A percentile compares a stretch with the other conserved stretches of the same genome.
phyloP scores from a whole-genome alignment of 2,888 invertebrate species.

The Leucozona laternaria region DNA sequence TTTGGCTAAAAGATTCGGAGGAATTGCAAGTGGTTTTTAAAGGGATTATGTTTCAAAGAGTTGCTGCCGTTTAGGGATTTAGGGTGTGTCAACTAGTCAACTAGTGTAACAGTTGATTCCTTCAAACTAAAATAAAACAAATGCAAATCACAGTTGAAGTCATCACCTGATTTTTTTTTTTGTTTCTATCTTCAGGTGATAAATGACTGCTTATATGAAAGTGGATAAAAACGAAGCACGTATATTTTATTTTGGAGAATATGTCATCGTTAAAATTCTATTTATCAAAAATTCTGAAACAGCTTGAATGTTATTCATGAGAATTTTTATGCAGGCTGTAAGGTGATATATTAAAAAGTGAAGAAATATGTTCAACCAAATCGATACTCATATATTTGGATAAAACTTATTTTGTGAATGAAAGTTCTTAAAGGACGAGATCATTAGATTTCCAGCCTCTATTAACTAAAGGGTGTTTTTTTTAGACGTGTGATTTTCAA shows the following conservation, averaged over 20 bases:
- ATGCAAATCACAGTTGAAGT: constrained; percentile 48
- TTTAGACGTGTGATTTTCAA: no score
- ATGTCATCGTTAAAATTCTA: constrained; percentile 72
- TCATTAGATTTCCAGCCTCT: no score
- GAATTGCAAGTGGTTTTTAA: constrained; percentile 44
- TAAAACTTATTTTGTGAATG: no score
- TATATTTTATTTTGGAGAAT: constrained; percentile 25
- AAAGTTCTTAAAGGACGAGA: no score
- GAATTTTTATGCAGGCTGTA: neutral
- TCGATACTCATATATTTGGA: no score
- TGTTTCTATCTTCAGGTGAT: constrained; percentile 45
- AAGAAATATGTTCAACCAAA: neutral
- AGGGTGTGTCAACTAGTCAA: constrained; percentile 53
- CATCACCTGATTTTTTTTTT: constrained; percentile 40
- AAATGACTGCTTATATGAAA: constrained; percentile 65
- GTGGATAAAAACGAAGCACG: neutral
- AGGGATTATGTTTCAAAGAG: constrained; percentile 51
- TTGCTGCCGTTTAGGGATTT: constrained; percentile 36
- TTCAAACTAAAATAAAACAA: neutral
- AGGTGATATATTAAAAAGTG: constrained; percentile 5
- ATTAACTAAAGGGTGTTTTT: no score
- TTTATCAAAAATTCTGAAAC: constrained; percentile 64
- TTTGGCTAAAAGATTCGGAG: constrained; percentile 41
- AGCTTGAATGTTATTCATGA: constrained; percentile 36
- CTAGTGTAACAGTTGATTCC: constrained; percentile 73